Percentiles rank a stretch among this genome's conserved stretches.
phyloP scores from a whole-genome alignment of 2,113 vertebrate species.

The Melanotaenia duboulayi region DNA sequence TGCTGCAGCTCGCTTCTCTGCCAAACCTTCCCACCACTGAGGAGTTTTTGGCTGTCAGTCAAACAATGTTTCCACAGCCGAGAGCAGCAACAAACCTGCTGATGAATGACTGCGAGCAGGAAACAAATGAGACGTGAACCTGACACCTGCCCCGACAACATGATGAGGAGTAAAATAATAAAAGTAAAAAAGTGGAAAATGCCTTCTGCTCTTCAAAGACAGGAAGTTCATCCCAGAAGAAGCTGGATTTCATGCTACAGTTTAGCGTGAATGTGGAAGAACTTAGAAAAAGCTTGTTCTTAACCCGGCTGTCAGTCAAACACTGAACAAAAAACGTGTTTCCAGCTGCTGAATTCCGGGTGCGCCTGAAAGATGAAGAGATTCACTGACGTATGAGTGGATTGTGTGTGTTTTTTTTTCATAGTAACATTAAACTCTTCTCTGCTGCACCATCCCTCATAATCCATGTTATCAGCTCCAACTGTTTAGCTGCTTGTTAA shows the following conservation, averaged over 20 bases:
- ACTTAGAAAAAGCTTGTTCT: neutral
- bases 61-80: neutral
- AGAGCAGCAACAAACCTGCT: slow-evolving; percentile 3
- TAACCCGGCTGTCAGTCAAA: neutral
- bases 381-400: neutral
- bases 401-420: too few species aligned
- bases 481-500: too few species aligned
- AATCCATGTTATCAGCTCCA: too few species aligned
- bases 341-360: too few species aligned
- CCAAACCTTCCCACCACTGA: neutral
- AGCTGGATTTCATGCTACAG: neutral
- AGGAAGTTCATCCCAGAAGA: neutral
- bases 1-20: neutral
- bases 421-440: too few species aligned
- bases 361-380: neutral
- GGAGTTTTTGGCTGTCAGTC: slow-evolving; percentile 17
- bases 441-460: too few species aligned
- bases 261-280: neutral
- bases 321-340: neutral
- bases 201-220: neutral
- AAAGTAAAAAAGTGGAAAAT: neutral
- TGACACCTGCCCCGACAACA: slow-evolving; percentile 5
- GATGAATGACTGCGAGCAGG: slow-evolving; percentile 3
- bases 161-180: neutral
- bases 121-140: slow-evolving; percentile 13